A percentile compares a stretch with the other conserved stretches of the same genome.
Evolutionary conservation across 2,888 invertebrate genomes (phyloP).

Genomic region (Galerucella nymphaeae): DNA sequence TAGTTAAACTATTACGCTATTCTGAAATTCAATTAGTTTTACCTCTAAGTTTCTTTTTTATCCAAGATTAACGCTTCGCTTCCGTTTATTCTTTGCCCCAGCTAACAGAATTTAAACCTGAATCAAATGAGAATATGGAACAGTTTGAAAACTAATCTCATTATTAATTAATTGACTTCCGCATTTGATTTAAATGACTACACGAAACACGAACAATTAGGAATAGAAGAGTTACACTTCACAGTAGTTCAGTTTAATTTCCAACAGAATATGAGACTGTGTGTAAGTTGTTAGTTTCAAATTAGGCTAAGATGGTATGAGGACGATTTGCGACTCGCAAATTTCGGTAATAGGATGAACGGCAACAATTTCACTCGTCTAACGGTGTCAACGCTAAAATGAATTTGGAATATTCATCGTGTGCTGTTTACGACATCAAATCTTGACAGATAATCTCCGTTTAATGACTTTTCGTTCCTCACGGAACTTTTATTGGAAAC

Average conservation of each 20-base stretch:
- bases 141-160: conserved; percentile 48
- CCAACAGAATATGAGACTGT: conserved; percentile 41
- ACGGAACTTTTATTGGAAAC: background rate
- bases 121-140: conserved; percentile 42
- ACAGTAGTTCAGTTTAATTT: conserved; percentile 41
- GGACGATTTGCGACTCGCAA: conserved; percentile 23
- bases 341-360: conserved; percentile 29
- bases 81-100: conserved; percentile 21
- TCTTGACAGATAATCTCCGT: conserved; percentile 12
- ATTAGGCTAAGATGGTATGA: conserved; percentile 35
- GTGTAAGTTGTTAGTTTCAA: conserved; percentile 31
- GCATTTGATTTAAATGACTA: conserved; percentile 47
- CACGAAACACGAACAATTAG: conserved; percentile 46
- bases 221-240: conserved; percentile 43
- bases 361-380: conserved; percentile 22
- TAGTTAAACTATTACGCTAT: background rate
- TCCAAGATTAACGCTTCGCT: conserved; percentile 21
- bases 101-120: conserved; percentile 30
- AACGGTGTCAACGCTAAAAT: conserved; percentile 21
- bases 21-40: conserved; percentile 20
- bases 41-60: conserved; percentile 9
- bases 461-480: background rate
- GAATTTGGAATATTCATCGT: conserved; percentile 31
- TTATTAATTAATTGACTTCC: conserved; percentile 48
- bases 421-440: conserved; percentile 13